These are phyloP conservation scores for Pangasius macronema DNA, from an alignment of 2,797 vertebrate species.

Conservation along the genomic window DNA sequence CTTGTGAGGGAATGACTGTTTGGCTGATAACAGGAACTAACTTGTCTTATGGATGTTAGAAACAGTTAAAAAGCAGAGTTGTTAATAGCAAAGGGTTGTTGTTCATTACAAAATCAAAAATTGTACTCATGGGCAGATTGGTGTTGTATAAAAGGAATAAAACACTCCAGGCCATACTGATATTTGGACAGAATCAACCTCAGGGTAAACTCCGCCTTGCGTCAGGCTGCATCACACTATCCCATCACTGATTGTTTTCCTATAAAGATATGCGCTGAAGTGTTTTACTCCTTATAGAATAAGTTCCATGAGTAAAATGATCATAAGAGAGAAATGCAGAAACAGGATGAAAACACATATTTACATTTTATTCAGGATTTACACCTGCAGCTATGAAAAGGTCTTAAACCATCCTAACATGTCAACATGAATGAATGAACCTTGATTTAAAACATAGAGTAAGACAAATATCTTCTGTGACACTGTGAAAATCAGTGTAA, in stretches of 20 bases:
- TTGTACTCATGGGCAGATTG: not conserved
- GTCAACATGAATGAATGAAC: not conserved
- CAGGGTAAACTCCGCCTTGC: not conserved
- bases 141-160: not conserved
- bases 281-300: not conserved
- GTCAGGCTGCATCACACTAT: not conserved
- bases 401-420: not conserved
- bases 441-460: not conserved
- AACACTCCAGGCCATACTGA: not conserved
- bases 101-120: not conserved
- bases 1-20: not conserved
- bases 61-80: not conserved
- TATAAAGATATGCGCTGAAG: not conserved
- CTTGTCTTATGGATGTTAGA: not conserved
- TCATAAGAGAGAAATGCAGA: not conserved
- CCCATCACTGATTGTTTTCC: not conserved
- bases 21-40: not conserved
- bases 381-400: not conserved
- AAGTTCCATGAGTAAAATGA: not conserved
- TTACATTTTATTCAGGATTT: conserved; percentile 26
- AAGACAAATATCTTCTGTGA: not conserved
- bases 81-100: not conserved
- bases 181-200: not conserved
- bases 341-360: conserved; percentile 19
- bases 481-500: not conserved